phyloP scores from a whole-genome alignment of 2,113 vertebrate species.

The Syngnathus typhle region DNA sequence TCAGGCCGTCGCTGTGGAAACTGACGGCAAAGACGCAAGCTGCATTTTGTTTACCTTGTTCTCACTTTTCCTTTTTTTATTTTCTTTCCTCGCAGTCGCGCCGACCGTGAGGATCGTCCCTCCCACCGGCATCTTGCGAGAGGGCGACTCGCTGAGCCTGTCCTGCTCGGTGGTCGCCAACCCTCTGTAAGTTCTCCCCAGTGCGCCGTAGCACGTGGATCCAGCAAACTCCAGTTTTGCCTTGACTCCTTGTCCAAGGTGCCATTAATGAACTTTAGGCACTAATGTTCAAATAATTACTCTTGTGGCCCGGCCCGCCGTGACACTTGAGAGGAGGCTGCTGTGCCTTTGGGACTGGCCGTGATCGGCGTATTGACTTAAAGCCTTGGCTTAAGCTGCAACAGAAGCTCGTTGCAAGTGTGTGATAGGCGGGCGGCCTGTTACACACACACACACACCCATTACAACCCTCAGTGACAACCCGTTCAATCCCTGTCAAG shows the following conservation, averaged over 20 bases:
- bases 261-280: not conserved
- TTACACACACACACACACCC: conserved; percentile 10
- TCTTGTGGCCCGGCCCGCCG: not conserved
- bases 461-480: conserved; percentile 14
- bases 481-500: conserved; percentile 43
- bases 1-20: conserved; percentile 56
- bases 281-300: not conserved
- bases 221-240: not conserved
- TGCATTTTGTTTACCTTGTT: not conserved
- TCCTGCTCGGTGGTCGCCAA: conserved; percentile 81
- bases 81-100: conserved; percentile 67
- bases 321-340: not conserved
- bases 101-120: conserved; percentile 81
- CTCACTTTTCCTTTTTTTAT: not conserved
- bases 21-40: conserved; percentile 37
- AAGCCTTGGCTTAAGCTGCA: conserved; percentile 6
- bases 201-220: not conserved
- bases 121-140: conserved; percentile 78
- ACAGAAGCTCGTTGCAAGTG: conserved; percentile 16
- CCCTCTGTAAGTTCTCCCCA: conserved; percentile 75
- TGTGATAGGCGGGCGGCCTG: conserved; percentile 30
- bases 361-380: conserved; percentile 36
- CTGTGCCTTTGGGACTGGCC: conserved; percentile 20
- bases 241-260: not conserved
- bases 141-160: conserved; percentile 82